Conservation (phyloP, 1,140 invertebrate genomes). For the Drosophila takahashii region DNA sequence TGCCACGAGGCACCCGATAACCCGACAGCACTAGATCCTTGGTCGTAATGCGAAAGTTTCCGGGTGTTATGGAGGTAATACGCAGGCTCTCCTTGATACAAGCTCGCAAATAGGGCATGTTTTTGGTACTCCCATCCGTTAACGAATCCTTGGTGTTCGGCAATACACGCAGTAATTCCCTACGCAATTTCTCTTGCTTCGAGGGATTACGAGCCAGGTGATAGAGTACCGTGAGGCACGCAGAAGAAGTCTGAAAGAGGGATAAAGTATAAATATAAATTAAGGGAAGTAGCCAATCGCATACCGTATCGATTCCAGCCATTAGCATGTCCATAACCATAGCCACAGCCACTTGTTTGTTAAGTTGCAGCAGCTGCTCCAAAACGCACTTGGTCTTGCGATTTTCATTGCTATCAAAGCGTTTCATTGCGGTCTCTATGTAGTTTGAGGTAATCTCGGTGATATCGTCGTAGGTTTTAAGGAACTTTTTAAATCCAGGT, state of each 20-base stretch:
- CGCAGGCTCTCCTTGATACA: constrained; percentile 88
- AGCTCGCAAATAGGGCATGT: constrained; percentile 85
- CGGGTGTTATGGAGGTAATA: constrained; percentile 93
- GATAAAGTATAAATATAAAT: no score
- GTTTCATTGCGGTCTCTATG: constrained; percentile 70
- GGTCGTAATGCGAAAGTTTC: constrained; percentile 91
- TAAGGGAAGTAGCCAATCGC: fast-evolving
- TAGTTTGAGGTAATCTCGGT: constrained; percentile 66
- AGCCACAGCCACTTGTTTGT: constrained; percentile 87
- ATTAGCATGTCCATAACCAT: constrained; percentile 91
- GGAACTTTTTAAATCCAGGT: constrained; percentile 86
- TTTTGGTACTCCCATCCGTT: constrained; percentile 76
- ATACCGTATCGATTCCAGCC: constrained; percentile 91
- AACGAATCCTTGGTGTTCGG: constrained; percentile 68
- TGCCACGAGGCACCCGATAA: constrained; percentile 93
- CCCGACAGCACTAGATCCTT: constrained; percentile 91
- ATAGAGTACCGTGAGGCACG: constrained; percentile 65
- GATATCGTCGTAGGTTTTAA: constrained; percentile 84
- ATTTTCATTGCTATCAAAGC: constrained; percentile 85
- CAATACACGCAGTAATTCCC: constrained; percentile 84
- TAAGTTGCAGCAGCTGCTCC: constrained; percentile 87
- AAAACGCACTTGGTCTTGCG: constrained; percentile 86
- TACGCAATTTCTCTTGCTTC: constrained; percentile 85
- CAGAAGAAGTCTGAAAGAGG: constrained; percentile 56
- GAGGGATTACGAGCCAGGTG: constrained; percentile 85